Percentiles rank a stretch among this genome's conserved stretches.
These are phyloP conservation scores for Haliclona indistincta DNA, from an alignment of 37 sponge, comb jelly and placozoan species.

Conservation along the genomic window DNA sequence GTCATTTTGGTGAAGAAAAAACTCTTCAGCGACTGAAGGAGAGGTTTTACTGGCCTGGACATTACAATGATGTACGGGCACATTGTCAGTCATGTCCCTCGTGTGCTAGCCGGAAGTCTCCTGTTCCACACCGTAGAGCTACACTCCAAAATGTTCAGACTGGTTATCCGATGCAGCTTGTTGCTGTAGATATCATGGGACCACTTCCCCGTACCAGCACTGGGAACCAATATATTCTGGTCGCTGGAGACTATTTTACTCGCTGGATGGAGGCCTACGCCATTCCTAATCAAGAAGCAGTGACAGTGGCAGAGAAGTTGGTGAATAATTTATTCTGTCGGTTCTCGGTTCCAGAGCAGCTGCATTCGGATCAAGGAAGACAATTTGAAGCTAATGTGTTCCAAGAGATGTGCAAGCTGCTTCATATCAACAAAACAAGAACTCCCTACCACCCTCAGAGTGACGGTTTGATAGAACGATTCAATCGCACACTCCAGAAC, in stretches of 20 bases:
- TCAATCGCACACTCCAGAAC: constrained; percentile 33
- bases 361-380: constrained; percentile 45
- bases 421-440: constrained; percentile 30
- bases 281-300: constrained; percentile 58
- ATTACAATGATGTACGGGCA: constrained; percentile 18
- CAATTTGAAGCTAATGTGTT: constrained; percentile 51
- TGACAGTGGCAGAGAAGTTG: constrained; percentile 43
- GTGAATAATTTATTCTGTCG: constrained; percentile 41
- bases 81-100: constrained; percentile 31
- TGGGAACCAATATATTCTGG: constrained; percentile 51
- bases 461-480: constrained; percentile 62
- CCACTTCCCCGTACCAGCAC: constrained; percentile 33
- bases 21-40: constrained; percentile 31
- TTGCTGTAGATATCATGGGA: constrained; percentile 52
- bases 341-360: constrained; percentile 47
- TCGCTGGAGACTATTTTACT: constrained; percentile 53
- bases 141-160: constrained; percentile 22
- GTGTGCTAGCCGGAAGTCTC: constrained; percentile 32
- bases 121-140: constrained; percentile 12
- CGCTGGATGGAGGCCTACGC: constrained; percentile 56
- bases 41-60: constrained; percentile 61
- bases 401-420: constrained; percentile 27
- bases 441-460: constrained; percentile 61
- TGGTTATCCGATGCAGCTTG: constrained; percentile 43
- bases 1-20: constrained; percentile 33